Percentiles rank a stretch among this genome's conserved stretches.
These are phyloP conservation scores for Petrolisthes manimaculis DNA, from an alignment of 2,888 invertebrate genomes.

Conservation along the genomic window DNA sequence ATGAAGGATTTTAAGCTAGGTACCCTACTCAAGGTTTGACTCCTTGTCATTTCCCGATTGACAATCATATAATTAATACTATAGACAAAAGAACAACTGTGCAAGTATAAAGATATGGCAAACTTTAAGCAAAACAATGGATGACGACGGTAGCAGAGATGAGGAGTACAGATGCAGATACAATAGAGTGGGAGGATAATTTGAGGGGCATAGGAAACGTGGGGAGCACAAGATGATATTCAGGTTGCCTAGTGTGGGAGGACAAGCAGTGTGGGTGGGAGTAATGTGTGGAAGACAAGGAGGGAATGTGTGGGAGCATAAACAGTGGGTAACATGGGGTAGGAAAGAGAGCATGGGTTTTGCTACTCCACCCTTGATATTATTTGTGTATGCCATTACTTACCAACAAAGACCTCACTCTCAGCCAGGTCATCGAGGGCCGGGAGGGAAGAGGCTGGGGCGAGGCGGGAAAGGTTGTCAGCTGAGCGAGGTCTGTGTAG, in stretches of 20 bases:
- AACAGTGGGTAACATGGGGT: neutral
- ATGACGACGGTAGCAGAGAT: neutral
- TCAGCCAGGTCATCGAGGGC: conserved; percentile 66
- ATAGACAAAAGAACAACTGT: no score
- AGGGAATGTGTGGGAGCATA: neutral
- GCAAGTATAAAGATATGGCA: no score
- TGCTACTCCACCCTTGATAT: neutral
- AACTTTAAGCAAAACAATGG: neutral
- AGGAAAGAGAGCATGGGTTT: neutral
- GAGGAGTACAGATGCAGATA: neutral
- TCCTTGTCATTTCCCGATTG: no score
- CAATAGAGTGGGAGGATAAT: neutral
- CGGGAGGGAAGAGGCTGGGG: conserved; percentile 64
- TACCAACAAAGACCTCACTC: conserved; percentile 66
- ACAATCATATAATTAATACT: no score
- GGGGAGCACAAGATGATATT: neutral
- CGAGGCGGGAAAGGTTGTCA: conserved; percentile 63
- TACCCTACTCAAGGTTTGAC: no score
- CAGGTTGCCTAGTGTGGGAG: neutral
- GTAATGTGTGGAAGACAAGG: neutral
- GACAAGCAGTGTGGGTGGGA: neutral
- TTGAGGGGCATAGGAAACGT: neutral
- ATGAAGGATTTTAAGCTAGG: no score
- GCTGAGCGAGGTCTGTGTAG: conserved; percentile 60
- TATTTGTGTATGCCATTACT: neutral